phyloP scores from a whole-genome alignment of 2,888 invertebrate species.

The Amphipoea oculea region DNA sequence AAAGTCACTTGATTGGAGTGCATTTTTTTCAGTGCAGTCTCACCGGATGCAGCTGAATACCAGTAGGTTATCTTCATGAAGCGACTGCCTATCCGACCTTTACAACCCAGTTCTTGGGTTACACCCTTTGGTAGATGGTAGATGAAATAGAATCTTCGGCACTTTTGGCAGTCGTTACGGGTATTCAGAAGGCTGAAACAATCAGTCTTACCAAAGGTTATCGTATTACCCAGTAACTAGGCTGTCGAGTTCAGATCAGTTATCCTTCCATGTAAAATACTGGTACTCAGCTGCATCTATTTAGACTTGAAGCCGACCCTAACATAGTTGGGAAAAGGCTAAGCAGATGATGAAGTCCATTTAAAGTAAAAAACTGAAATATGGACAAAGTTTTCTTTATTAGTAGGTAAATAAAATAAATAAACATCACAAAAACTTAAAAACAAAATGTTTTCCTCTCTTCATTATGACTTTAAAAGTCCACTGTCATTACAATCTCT shows the following conservation, averaged over 20 bases:
- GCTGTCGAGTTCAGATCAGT: neutral
- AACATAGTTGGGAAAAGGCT: neutral
- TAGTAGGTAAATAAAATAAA: neutral
- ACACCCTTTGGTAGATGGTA: no score
- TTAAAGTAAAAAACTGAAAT: neutral
- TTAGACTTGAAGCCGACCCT: neutral
- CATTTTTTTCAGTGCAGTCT: no score
- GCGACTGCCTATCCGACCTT: no score
- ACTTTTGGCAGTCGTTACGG: no score
- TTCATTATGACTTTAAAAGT: slow-evolving; percentile 10
- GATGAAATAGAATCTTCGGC: no score
- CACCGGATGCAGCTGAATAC: no score
- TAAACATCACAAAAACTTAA: neutral
- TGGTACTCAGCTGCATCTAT: neutral
- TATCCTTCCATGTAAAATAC: neutral
- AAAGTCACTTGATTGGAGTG: no score
- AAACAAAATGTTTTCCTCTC: neutral
- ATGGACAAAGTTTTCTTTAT: neutral
- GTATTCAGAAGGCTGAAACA: no score
- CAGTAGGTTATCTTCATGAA: no score
- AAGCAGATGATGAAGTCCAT: neutral
- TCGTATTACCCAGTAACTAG: no score
- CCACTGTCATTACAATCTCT: slow-evolving; percentile 23
- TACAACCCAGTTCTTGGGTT: no score
- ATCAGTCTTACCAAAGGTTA: no score